Percentiles rank a stretch among this genome's conserved stretches.
Evolutionary conservation across 1,140 invertebrate genomes (phyloP).

Genomic region (Pissodes strobi): DNA sequence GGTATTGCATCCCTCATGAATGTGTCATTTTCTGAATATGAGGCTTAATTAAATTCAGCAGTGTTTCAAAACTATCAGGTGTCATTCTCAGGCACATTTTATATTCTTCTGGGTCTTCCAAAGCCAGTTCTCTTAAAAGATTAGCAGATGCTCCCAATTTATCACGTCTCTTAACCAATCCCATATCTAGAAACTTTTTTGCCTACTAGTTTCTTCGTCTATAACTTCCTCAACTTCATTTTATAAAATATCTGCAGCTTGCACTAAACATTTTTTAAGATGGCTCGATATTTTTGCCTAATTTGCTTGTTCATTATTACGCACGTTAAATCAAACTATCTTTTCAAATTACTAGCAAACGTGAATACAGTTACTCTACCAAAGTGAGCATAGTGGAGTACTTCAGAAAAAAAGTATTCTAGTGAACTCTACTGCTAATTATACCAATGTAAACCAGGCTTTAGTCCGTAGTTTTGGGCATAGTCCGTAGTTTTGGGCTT

Average conservation of each 20-base stretch:
- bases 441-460: too few relatives aligned
- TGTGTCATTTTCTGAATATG: too few relatives aligned
- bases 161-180: too few relatives aligned
- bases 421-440: too few relatives aligned
- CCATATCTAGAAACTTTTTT: too few relatives aligned
- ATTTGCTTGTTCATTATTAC: background rate
- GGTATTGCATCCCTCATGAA: conserved; percentile 22
- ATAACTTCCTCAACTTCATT: background rate
- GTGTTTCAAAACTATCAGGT: conserved; percentile 17
- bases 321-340: background rate
- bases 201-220: too few relatives aligned
- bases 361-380: background rate
- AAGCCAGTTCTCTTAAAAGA: conserved; percentile 24
- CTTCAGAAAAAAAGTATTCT: too few relatives aligned
- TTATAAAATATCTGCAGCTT: too few relatives aligned
- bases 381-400: background rate
- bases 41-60: conserved; percentile 16
- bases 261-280: background rate
- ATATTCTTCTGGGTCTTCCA: conserved; percentile 25
- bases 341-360: background rate
- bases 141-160: conserved; percentile 15
- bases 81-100: conserved; percentile 29
- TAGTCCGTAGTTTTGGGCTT: too few relatives aligned
- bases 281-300: background rate
- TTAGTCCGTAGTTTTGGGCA: too few relatives aligned